Evolutionary conservation across 2,888 invertebrate species (phyloP), one percentile per base, ranked within the genome.

Genomic region (Baccha elongata): DNA sequence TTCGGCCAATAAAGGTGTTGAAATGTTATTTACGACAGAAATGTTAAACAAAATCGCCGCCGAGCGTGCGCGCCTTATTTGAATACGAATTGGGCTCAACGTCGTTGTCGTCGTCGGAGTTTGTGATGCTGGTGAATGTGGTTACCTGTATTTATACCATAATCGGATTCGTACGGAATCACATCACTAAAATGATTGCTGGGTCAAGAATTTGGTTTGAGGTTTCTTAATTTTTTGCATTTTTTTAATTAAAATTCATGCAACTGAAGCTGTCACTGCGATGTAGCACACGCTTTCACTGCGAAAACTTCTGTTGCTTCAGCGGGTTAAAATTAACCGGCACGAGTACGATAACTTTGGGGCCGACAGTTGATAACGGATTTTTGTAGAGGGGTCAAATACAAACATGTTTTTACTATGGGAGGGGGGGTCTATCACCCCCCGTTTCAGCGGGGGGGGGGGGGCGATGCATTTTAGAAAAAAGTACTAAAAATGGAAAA

Each of bases 251-350:
- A 60, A 50, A 37, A 62, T 32, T 19, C 21, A 32, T 35, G 29
- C 17, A 6, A 15, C 42, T 8, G 64, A 35, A 10, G 52, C 52
- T 72, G 58, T 55, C 15, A 29, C 29, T 60, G 52, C 44, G n/a
- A n/a, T n/a, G n/a, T n/a, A n/a, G n/a, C n/a, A n/a, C n/a, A n/a
- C n/a, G n/a, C n/a, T 62, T 29, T 35, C 10, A 19, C 50, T 60
- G 44, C 35, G 35, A 19, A 15, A 11, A 11, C 10, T 19, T 1
- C 37, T 52, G 29, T 32, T 7, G 6, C 1, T 11, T 10, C 11
- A 32, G 11, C 11, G 76, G 60, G 76, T 76, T 76, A 81, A 71
- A 81, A 76, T 81, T n/a, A n/a, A n/a, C n/a, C n/a, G n/a, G n/a
- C n/a, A n/a, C n/a, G n/a, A n/a, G n/a, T n/a, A n/a, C n/a, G n/a